phyloP scores from a whole-genome alignment of 2,113 vertebrate genomes.

The Nerophis ophidion region DNA sequence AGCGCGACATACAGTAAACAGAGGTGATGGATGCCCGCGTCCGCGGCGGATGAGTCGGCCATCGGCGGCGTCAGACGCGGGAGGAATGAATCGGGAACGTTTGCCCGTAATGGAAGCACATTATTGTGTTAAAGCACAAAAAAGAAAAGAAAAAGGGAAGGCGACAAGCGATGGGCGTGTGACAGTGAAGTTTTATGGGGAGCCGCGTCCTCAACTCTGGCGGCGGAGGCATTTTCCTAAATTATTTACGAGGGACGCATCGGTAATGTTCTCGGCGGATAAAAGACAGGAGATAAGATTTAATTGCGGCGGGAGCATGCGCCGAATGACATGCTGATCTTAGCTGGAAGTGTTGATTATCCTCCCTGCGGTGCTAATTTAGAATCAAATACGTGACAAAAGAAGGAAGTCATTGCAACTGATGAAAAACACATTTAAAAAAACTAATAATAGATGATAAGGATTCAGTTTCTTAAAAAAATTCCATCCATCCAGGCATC shows the following conservation, averaged over 20 bases:
- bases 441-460: too few species aligned
- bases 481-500: too few species aligned
- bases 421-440: background rate
- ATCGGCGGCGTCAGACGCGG: background rate
- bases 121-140: background rate
- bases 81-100: background rate
- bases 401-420: background rate
- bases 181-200: slow-evolving; percentile 32
- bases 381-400: too few species aligned
- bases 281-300: slow-evolving; percentile 7
- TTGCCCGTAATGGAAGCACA: background rate
- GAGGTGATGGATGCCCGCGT: slow-evolving; percentile 14
- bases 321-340: background rate
- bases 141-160: background rate
- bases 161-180: slow-evolving; percentile 7
- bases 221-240: slow-evolving; percentile 16
- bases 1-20: slow-evolving; percentile 22
- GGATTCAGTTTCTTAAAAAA: too few species aligned
- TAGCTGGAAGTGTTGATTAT: background rate
- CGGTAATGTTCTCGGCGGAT: slow-evolving; percentile 9
- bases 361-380: background rate
- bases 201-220: slow-evolving; percentile 12
- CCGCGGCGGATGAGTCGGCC: slow-evolving; percentile 1
- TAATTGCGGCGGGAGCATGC: background rate
- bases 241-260: slow-evolving; percentile 19